Percentiles rank a stretch among this genome's conserved stretches.
phyloP scores from a whole-genome alignment of 2,888 invertebrate genomes.

The Phorcus lineatus region DNA sequence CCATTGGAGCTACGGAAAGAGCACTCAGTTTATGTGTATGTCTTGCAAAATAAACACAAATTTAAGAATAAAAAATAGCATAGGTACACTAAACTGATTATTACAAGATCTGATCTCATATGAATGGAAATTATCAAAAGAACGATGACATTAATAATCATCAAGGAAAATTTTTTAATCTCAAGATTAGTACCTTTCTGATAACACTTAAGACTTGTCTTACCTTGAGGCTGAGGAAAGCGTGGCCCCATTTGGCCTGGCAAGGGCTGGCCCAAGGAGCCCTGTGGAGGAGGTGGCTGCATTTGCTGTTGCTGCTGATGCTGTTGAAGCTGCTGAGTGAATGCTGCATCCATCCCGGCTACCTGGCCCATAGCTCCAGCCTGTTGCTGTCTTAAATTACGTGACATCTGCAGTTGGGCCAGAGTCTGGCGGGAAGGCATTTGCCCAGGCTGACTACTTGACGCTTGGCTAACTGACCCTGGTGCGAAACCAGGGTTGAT shows the following conservation, averaged over 20 bases:
- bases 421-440: constrained; percentile 19
- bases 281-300: constrained; percentile 76
- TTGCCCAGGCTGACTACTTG: constrained; percentile 29
- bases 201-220: not conserved
- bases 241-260: constrained; percentile 45
- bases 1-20: constrained; percentile 29
- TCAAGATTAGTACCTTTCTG: not conserved
- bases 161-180: too few relatives aligned
- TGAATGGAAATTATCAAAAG: too few relatives aligned
- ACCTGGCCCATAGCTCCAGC: constrained; percentile 8
- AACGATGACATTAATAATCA: too few relatives aligned
- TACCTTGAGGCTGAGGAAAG: constrained; percentile 63
- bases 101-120: too few relatives aligned
- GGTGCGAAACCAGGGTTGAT: constrained; percentile 29
- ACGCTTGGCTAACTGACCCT: constrained; percentile 31
- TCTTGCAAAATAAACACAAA: too few relatives aligned
- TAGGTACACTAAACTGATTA: too few relatives aligned
- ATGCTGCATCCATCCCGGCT: constrained; percentile 18
- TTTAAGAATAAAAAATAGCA: too few relatives aligned
- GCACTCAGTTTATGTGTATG: too few relatives aligned
- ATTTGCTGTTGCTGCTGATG: constrained; percentile 30
- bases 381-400: not conserved
- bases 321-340: constrained; percentile 13
- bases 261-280: constrained; percentile 57
- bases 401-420: constrained; percentile 27